Evolutionary conservation across 2,113 vertebrate species (phyloP), one percentile per base, ranked within the genome.

Genomic region (Lota lota): DNA sequence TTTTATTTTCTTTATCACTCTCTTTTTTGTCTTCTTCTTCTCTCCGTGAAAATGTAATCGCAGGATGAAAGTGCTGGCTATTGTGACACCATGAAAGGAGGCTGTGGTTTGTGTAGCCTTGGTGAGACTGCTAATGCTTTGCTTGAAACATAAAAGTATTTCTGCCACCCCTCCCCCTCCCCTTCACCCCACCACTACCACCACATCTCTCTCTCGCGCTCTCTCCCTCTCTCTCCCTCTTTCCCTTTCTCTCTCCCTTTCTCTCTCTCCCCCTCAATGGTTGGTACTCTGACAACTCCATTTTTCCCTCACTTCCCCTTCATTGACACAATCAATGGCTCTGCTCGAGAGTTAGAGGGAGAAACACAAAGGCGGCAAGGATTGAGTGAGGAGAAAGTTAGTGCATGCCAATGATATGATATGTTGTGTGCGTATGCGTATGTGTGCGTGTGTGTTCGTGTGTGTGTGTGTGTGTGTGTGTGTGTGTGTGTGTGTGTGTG

Each of bases 71-170:
- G 79, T 66, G 75, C 78, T 79, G 22, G 68, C 66, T 78, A 70
- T 86, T 66, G 83, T 85, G 75, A 85, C 83, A 76, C 69, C 71
- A 80, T 88, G 78, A 86, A 88, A 85, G 87, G 76, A 85, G 62
- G 66, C 83, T 85, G 84, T 80, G 76, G 85, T 79, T 79, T 80
- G 73, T 81, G 85, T 80, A 79, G 82, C 85, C 88, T 89, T 88
- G 88, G 82, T 76, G 79, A 83, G 77, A 74, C 76, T 77, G 76
- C 79, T 83, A 79, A 81, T 82, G 76, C 79, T 79, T 85, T 79
- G 66, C 70, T 76, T 69, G 82, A 84, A 66, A 83, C 61, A 69
- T 72, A 80, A 76, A 80, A 69, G 74, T 78, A 72, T 81, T 57
- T 68, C 60, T 21, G 74, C 73, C 59, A 72, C 62, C 40, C n/a